Conservation (phyloP, 2,888 invertebrate genomes). For the Nezara viridula region DNA sequence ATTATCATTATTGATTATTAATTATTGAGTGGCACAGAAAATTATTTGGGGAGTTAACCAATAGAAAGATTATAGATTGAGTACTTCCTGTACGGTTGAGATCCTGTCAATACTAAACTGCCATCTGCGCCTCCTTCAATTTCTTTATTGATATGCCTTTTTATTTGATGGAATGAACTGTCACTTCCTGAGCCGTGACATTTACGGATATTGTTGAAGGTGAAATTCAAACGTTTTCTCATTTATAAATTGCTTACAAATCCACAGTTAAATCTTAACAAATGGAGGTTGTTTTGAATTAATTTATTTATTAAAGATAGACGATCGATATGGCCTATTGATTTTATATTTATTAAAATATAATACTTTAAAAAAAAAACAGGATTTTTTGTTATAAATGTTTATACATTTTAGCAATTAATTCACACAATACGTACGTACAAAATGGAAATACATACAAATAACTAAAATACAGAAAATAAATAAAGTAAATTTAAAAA, state of each 20-base stretch:
- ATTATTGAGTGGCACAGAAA: not conserved
- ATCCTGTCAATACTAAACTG: not conserved
- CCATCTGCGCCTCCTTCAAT: slow-evolving; percentile 10
- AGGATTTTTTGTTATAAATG: no score
- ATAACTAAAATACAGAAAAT: no score
- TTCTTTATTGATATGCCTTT: slow-evolving; percentile 10
- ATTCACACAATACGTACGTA: no score
- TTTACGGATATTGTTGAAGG: not conserved
- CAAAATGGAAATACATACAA: no score
- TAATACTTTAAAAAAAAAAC: no score
- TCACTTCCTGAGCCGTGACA: not conserved
- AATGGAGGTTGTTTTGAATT: not conserved
- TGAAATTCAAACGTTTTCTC: not conserved
- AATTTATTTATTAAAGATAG: not conserved
- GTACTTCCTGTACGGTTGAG: not conserved
- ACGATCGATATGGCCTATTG: no score
- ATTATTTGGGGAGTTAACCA: not conserved
- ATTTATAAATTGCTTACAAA: not conserved
- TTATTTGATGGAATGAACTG: not conserved
- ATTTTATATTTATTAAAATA: no score
- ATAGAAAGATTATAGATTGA: not conserved
- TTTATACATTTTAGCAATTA: no score
- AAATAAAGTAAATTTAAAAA: no score
- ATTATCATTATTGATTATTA: not conserved
- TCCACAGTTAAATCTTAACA: not conserved